A percentile compares a stretch with the other conserved stretches of the same genome.
Evolutionary conservation across 2,797 vertebrate species (phyloP).

Genomic region (Novumbra hubbsi): DNA sequence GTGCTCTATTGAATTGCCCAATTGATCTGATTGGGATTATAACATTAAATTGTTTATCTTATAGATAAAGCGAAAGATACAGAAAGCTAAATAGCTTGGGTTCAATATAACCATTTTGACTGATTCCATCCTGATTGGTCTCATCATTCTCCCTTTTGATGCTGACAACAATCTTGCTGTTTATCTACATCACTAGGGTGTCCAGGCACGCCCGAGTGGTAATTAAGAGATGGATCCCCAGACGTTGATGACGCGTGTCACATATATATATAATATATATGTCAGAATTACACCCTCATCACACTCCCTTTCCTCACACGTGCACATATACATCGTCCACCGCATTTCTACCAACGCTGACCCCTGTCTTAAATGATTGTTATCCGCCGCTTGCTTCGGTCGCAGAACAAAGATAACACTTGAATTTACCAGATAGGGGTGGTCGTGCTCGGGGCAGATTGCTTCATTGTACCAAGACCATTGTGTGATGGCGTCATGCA

Average conservation of each 20-base stretch:
- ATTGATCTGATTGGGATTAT: neutral
- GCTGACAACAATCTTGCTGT: neutral
- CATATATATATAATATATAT: constrained; percentile 29
- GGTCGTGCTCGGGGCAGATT: constrained; percentile 17
- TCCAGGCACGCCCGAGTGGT: constrained; percentile 58
- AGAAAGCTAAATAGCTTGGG: neutral
- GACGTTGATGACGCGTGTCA: constrained; percentile 56
- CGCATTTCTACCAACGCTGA: constrained; percentile 34
- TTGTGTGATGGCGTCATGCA: constrained; percentile 21
- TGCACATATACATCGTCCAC: neutral
- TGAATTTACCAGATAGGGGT: constrained; percentile 24
- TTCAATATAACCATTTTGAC: neutral
- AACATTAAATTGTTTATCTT: neutral
- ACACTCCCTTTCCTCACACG: constrained; percentile 7
- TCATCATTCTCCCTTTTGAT: neutral
- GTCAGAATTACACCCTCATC: constrained; percentile 5
- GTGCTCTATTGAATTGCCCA: no score
- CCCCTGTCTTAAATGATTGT: constrained; percentile 29
- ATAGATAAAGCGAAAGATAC: no score
- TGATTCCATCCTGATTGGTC: neutral
- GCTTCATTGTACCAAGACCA: neutral
- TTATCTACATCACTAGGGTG: constrained; percentile 54
- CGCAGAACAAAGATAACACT: constrained; percentile 2
- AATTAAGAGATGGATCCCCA: constrained; percentile 65
- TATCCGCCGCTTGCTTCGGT: neutral